Percentiles rank a stretch among this genome's conserved stretches.
Evolutionary conservation across 2,113 vertebrate species (phyloP).

Genomic region (Sisor rabdophorus): DNA sequence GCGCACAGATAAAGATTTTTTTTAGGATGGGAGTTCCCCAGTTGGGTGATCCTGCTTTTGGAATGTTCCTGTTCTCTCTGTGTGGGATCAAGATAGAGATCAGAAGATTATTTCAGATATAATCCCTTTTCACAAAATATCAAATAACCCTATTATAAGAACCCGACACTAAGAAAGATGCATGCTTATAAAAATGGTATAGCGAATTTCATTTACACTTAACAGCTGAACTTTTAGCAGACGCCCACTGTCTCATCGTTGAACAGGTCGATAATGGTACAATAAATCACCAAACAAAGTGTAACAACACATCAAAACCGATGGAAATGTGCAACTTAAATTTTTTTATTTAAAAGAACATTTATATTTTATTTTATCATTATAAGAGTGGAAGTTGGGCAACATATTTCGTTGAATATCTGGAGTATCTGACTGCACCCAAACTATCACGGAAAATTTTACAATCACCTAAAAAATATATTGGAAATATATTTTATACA

Average conservation of each 20-base stretch:
- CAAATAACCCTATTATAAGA: not conserved
- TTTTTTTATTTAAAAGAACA: no score
- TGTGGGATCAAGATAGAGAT: slow-evolving; percentile 27
- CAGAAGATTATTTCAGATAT: slow-evolving; percentile 10
- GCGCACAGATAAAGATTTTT: not conserved
- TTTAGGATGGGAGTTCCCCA: slow-evolving; percentile 60
- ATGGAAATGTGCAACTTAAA: no score
- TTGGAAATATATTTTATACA: not conserved
- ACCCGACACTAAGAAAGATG: not conserved
- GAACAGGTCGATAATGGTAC: no score
- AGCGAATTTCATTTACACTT: not conserved
- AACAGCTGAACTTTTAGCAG: not conserved
- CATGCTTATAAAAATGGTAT: not conserved
- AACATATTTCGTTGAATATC: not conserved
- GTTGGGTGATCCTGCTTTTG: slow-evolving; percentile 45
- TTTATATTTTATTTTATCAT: no score
- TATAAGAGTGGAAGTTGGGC: no score
- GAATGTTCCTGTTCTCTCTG: slow-evolving; percentile 42
- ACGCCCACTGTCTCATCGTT: no score
- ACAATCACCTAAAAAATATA: not conserved
- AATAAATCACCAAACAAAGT: no score
- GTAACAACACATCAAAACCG: no score
- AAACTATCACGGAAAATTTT: not conserved
- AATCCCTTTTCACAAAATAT: not conserved
- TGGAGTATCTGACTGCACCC: not conserved